phyloP scores from a whole-genome alignment of 2,888 invertebrate species.

The Meteorus colon region DNA sequence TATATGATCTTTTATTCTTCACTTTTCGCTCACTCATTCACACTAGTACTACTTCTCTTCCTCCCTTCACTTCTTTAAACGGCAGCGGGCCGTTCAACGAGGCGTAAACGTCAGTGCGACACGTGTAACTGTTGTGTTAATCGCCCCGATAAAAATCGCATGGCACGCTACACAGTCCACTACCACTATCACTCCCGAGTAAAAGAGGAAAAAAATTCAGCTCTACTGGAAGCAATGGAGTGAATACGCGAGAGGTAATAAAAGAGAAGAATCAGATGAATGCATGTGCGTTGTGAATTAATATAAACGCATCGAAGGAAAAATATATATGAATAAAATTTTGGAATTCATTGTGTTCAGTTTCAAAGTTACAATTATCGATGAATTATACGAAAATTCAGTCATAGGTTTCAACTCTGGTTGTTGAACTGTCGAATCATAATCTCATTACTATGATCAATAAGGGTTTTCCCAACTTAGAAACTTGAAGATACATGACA shows the following conservation, averaged over 20 bases:
- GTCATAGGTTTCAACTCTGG: background rate
- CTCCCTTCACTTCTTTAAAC: constrained; percentile 47
- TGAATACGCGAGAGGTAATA: background rate
- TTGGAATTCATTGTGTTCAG: no score
- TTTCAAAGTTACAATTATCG: no score
- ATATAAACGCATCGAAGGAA: constrained; percentile 52
- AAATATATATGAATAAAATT: no score
- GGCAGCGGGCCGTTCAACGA: constrained; percentile 61
- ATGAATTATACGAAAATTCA: no score
- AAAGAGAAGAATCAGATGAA: background rate
- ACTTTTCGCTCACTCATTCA: background rate
- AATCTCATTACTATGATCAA: background rate
- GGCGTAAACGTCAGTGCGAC: constrained; percentile 69
- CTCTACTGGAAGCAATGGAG: background rate
- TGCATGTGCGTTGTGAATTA: constrained; percentile 55
- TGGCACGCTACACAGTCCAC: constrained; percentile 70
- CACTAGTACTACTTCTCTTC: background rate
- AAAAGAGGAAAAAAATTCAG: background rate
- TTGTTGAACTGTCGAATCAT: background rate
- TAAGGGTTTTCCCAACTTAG: no score
- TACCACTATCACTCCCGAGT: constrained; percentile 29
- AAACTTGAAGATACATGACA: no score
- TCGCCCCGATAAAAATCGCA: constrained; percentile 73
- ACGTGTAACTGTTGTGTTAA: constrained; percentile 71
- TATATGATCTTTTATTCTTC: constrained; percentile 43